These are phyloP conservation scores for Myathropa florea DNA, from an alignment of 2,888 invertebrate species.

Conservation along the genomic window DNA sequence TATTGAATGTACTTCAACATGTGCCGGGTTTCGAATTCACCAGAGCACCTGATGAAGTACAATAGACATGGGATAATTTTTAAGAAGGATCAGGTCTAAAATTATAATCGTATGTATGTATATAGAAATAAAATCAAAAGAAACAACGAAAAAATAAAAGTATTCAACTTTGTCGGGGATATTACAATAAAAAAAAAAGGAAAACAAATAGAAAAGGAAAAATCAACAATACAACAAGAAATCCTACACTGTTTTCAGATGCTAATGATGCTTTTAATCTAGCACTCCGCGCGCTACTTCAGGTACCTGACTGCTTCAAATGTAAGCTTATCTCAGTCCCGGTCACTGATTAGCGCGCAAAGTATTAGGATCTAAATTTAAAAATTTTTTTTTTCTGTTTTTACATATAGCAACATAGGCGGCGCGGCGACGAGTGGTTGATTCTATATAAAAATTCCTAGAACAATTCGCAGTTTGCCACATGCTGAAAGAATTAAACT, in stretches of 20 bases:
- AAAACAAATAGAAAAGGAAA: slow-evolving; percentile 1
- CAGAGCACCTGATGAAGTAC: slow-evolving; percentile 99
- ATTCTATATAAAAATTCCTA: neutral
- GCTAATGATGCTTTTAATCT: slow-evolving; percentile 78
- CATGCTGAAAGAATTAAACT: slow-evolving; percentile 23
- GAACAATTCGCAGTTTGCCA: neutral
- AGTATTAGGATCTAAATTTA: slow-evolving; percentile 81
- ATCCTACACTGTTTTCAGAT: neutral
- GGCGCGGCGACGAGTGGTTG: neutral
- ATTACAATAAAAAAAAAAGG: neutral
- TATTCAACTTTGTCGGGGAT: neutral
- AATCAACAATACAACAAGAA: neutral
- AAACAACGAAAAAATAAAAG: neutral
- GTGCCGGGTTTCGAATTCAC: slow-evolving; percentile 94
- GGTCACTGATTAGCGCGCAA: slow-evolving; percentile 95
- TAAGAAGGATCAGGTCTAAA: slow-evolving; percentile 37
- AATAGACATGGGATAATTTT: slow-evolving; percentile 95
- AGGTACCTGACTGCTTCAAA: slow-evolving; percentile 95
- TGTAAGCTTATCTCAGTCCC: slow-evolving; percentile 84
- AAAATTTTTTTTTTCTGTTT: slow-evolving; percentile 1
- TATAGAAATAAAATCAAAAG: neutral
- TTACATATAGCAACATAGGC: too few species aligned
- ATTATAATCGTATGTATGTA: slow-evolving; percentile 7
- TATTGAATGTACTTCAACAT: slow-evolving; percentile 99
- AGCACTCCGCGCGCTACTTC: slow-evolving; percentile 97